Conservation (phyloP, 2,888 invertebrate genomes). For the Morpho achilles region DNA sequence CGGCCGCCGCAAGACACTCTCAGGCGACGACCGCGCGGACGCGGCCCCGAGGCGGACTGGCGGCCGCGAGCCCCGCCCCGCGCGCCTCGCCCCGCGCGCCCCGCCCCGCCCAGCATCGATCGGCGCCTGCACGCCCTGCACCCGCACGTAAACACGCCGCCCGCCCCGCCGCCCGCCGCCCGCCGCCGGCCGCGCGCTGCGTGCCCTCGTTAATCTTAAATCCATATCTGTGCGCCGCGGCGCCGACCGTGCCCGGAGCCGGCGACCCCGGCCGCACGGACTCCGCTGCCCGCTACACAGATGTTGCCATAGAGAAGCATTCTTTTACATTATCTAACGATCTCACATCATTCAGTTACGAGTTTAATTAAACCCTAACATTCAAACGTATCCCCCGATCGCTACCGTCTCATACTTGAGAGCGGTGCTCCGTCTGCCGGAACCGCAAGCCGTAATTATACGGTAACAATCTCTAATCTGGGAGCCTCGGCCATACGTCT, state of each 20-base stretch:
- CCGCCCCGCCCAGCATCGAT: slow-evolving; percentile 50
- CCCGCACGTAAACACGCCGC: slow-evolving; percentile 85
- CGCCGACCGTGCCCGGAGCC: slow-evolving; percentile 37
- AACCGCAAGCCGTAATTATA: slow-evolving; percentile 29
- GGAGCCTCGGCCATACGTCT: slow-evolving; percentile 33
- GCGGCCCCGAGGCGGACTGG: slow-evolving; percentile 74
- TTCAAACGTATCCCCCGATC: slow-evolving; percentile 13
- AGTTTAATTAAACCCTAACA: background rate
- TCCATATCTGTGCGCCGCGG: slow-evolving; percentile 63
- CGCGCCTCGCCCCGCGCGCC: slow-evolving; percentile 42
- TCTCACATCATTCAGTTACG: too few species aligned
- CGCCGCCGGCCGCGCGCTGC: slow-evolving; percentile 54
- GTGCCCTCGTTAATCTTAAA: slow-evolving; percentile 72
- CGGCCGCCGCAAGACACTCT: slow-evolving; percentile 62
- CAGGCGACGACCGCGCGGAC: slow-evolving; percentile 74
- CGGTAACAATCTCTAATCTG: slow-evolving; percentile 29
- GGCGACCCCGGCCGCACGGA: slow-evolving; percentile 37
- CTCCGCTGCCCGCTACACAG: slow-evolving; percentile 3
- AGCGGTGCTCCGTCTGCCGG: slow-evolving; percentile 21
- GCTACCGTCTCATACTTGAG: slow-evolving; percentile 12
- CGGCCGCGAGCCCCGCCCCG: slow-evolving; percentile 43
- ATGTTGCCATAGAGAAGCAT: too few species aligned
- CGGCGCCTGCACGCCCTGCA: slow-evolving; percentile 55
- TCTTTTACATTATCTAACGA: too few species aligned
- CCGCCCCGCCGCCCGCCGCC: slow-evolving; percentile 51